Base-by-base conservation (phyloP, 2,797 vertebrate genomes). In the Eidolon dupreanum region DNA sequence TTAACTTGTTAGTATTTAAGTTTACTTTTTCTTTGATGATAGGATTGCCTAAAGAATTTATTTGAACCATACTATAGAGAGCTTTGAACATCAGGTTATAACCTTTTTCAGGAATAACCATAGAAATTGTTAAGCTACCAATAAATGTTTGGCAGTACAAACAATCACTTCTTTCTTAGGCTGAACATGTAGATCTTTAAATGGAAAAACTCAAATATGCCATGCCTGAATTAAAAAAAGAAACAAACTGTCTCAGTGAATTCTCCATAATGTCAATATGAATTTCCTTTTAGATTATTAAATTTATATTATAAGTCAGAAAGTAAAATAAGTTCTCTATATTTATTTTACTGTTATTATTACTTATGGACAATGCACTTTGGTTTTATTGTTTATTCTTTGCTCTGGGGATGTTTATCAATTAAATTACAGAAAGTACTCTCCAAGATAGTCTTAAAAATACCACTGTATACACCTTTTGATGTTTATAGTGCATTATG, bases 1-100 rank as follows among this genome's bases (percentile, higher is more conserved):
- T 89, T 77, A 46, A 57, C 17, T 93, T 73, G 13, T 66, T 91
- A 95, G 89, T 46, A 96, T 97, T 94, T 90, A n/a, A 92, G 10
- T 43, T 93, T 77, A 36, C 16, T 59, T 75, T 33, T 66, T 92
- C 61, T 90, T 97, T 79, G 16, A 75, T 93, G 74, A 87, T 83
- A 95, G 55, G 91, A 97, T 84, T 95, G 6, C 38, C 24, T 94
- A 73, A 68, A 70, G 6, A 51, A 51, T 65, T 77, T 41, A 31
- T n/a, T 59, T 92, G 3, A 36, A 75, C 9, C 89, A 66, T 57
- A 74, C 28, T 93, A 28, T 16, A n/a, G 4, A 83, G 28, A 26
- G 7, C 46, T 97, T 90, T 94, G 38, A 87, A 97, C 41, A 63
- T 6, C 9, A 63, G 31, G 28, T 93, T 96, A 36, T 1, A 59